phyloP scores from a whole-genome alignment of 2,888 invertebrate genomes.

The Temnothorax rugatulus region DNA sequence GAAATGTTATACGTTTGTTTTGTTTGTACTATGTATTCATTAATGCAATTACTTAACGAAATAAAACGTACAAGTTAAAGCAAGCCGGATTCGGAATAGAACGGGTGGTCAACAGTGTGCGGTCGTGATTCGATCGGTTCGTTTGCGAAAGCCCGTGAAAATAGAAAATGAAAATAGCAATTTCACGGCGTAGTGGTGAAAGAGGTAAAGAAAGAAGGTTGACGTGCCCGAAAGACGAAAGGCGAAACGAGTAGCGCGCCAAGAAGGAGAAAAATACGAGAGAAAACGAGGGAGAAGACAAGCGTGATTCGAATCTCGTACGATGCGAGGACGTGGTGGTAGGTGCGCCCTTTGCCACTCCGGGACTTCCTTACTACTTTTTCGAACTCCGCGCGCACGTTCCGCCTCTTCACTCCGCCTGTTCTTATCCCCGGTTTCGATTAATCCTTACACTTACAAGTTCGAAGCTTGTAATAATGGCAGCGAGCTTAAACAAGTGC shows the following conservation, averaged over 20 bases:
- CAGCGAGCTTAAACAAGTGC: background rate
- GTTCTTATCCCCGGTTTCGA: slow-evolving; percentile 39
- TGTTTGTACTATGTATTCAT: background rate
- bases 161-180: slow-evolving; percentile 79
- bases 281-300: slow-evolving; percentile 68
- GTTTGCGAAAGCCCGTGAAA: slow-evolving; percentile 53
- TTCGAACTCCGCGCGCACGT: slow-evolving; percentile 52
- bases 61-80: slow-evolving; percentile 8
- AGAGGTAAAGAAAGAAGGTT: slow-evolving; percentile 64
- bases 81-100: background rate
- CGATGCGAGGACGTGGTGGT: slow-evolving; percentile 58
- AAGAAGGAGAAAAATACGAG: slow-evolving; percentile 57
- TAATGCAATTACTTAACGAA: slow-evolving; percentile 6
- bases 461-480: slow-evolving; percentile 38
- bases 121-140: slow-evolving; percentile 45
- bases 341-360: slow-evolving; percentile 66
- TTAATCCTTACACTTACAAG: slow-evolving; percentile 39
- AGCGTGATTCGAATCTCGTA: slow-evolving; percentile 80
- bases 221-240: slow-evolving; percentile 70
- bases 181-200: slow-evolving; percentile 70
- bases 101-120: background rate
- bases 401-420: slow-evolving; percentile 34
- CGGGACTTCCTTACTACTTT: slow-evolving; percentile 65
- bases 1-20: background rate
- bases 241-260: slow-evolving; percentile 53